phyloP scores from a whole-genome alignment of 1,140 invertebrate genomes.

The Drosophila leontia region DNA sequence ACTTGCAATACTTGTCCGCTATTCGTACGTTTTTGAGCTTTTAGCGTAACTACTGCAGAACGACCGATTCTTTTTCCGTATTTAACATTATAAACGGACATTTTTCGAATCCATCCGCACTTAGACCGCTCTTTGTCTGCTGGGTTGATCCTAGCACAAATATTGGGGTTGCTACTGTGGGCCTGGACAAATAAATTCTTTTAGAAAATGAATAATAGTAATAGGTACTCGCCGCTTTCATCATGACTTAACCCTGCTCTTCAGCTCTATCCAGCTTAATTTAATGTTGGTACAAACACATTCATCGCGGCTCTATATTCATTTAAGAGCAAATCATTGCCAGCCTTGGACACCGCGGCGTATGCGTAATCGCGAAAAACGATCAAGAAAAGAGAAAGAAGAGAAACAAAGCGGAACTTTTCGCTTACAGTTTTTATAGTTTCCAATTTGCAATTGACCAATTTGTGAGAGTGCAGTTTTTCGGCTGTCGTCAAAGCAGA shows the following conservation, averaged over 20 bases:
- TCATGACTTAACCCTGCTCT: background rate
- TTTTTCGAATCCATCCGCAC: too few relatives aligned
- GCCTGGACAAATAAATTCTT: background rate
- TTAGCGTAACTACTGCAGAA: too few relatives aligned
- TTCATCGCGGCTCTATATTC: constrained; percentile 23
- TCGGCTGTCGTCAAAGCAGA: constrained; percentile 61
- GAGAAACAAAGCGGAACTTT: constrained; percentile 28
- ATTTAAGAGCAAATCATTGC: constrained; percentile 45
- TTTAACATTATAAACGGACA: too few relatives aligned
- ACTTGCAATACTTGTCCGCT: too few relatives aligned
- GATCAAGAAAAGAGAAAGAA: background rate
- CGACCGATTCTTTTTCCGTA: too few relatives aligned
- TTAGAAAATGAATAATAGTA: background rate
- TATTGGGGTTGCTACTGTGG: too few relatives aligned
- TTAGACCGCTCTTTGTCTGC: too few relatives aligned
- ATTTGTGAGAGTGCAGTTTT: constrained; percentile 28
- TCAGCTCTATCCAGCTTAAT: background rate
- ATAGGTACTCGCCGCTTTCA: background rate
- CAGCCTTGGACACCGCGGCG: constrained; percentile 66
- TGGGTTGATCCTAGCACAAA: too few relatives aligned
- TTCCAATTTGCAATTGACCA: constrained; percentile 20
- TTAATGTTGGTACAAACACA: constrained; percentile 12
- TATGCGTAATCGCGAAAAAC: constrained; percentile 55
- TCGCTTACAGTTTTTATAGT: constrained; percentile 4
- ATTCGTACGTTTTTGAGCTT: too few relatives aligned